Base-by-base conservation (phyloP, 1,140 invertebrate genomes). In the Pachypsylla venusta region DNA sequence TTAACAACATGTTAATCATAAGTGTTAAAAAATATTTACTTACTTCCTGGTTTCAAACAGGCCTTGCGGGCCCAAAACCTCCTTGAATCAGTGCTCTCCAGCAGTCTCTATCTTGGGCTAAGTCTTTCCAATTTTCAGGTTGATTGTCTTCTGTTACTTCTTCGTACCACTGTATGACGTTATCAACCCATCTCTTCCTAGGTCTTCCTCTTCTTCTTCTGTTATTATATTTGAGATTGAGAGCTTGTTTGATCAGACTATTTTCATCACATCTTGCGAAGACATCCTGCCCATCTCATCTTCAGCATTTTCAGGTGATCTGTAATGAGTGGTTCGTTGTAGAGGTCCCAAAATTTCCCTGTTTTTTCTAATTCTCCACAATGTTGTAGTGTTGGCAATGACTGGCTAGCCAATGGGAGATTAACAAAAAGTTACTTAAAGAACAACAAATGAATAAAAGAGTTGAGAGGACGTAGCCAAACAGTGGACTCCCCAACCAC, bases 211-310 rank as follows among this genome's bases (percentile, higher is more conserved):
- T 48, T 22, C 22, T 48, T 19, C 42, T 48, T n/a, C n/a, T 4
- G 4, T 48, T 48, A 48, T 48, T n/a, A 19, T 48, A 48, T 10
- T 5, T n/a, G 42, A 48, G 42, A 4, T 19, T 5, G 4, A 48
- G 42, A 19, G 42, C 42, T 48, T 48, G 4, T n/a, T 48, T 48
- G 5, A 48, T 48, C n/a, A 10, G 3, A 22, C 42, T 48, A 48
- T 48, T 22, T 48, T 48, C 42, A 5, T 5, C 7, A 7, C n/a
- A n/a, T 19, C 42, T 48, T 19, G 42, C 42, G 7, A 48, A n/a
- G 16, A n/a, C 22, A 22, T 48, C 42, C 42, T 48, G 42, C 42
- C 42, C 42, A 48, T 48, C 42, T 22, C 42, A 48, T 48, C n/a
- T 19, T 19, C 16, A 19, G 16, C 5, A 22, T 48, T 19, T n/a